Conservation (phyloP, 2,888 invertebrate species). For the Pseudanteris insignis region DNA sequence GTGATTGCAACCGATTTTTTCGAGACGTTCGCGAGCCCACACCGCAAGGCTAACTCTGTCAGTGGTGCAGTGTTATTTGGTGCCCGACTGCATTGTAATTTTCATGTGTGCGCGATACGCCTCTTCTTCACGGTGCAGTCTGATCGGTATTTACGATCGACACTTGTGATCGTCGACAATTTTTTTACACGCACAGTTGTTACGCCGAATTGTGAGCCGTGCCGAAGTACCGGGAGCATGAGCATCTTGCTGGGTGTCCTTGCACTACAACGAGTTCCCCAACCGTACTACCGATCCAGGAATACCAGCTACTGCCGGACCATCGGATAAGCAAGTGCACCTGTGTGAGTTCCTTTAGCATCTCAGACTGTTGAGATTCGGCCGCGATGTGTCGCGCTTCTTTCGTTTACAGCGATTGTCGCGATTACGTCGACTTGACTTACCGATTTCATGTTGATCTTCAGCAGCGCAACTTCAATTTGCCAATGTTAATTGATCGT, state of each 20-base stretch:
- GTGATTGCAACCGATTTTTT: too few species aligned
- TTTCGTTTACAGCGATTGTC: neutral
- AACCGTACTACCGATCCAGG: constrained; percentile 19
- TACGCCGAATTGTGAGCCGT: constrained; percentile 15
- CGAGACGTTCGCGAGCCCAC: neutral
- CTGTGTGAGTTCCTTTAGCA: constrained; percentile 19
- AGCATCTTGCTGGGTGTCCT: constrained; percentile 40
- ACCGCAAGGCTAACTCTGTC: neutral
- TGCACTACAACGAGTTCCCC: constrained; percentile 33
- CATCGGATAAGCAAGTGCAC: constrained; percentile 25
- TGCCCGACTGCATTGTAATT: neutral
- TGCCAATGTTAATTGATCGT: constrained; percentile 11
- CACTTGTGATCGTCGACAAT: constrained; percentile 1
- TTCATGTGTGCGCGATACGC: constrained; percentile 37
- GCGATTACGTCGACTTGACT: constrained; percentile 8
- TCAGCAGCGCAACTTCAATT: constrained; percentile 7
- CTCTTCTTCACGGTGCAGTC: constrained; percentile 46
- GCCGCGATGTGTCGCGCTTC: neutral
- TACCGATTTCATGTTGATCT: neutral
- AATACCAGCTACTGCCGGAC: constrained; percentile 15
- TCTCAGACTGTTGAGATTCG: neutral
- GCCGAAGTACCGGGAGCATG: too few species aligned
- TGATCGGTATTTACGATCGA: constrained; percentile 18
- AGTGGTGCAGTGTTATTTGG: constrained; percentile 22
- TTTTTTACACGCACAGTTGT: constrained; percentile 3